Evolutionary conservation across 2,888 invertebrate genomes (phyloP), one percentile per base, ranked within the genome.

Genomic region (Taenaris catops): DNA sequence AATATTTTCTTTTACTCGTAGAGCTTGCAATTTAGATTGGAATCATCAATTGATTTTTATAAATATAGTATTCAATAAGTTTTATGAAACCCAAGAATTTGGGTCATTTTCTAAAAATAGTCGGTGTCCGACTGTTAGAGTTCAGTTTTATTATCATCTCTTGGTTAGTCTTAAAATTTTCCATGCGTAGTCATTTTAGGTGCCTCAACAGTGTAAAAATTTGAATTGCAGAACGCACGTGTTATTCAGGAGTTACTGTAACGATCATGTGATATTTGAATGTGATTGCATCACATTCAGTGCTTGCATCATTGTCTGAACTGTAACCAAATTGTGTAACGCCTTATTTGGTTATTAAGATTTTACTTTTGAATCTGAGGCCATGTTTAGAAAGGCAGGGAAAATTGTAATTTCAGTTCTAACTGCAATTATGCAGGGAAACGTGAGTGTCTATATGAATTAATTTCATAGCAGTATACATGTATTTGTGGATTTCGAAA

Each of bases 161-260:
- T 10, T 9, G 1, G 9, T 27, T 10, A n/a, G 11, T n/a, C 6
- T 23, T 16, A 12, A 14, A 16, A 24, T 11, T 19, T 32, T 18
- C 16, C 16, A 5, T 8, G 1, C 10, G 26, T 10, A 12, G 8
- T 17, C 45, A 46, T 51, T 48, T 51, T 53, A 50, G 38, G 32
- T 34, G 34, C 40, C 46, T 28, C 25, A 25, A 26, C 24, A 33
- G 33, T 26, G n/a, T 25, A 20, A 34, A 16, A 3, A 52, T 53
- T 52, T 50, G 48, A 55, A 41, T 55, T 55, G 46, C 38, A 55
- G 44, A 54, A 35, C 31, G 46, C 59, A 61, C 63, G 46, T 47
- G 44, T 55, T 53, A 48, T 58, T 47, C 51, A 47, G 43, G 40
- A 53, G 52, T 48, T 48, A 50, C 48, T 46, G 53, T 51, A 52